Evolutionary conservation across 2,797 vertebrate species (phyloP).

Genomic region (Pangasius krempfi): DNA sequence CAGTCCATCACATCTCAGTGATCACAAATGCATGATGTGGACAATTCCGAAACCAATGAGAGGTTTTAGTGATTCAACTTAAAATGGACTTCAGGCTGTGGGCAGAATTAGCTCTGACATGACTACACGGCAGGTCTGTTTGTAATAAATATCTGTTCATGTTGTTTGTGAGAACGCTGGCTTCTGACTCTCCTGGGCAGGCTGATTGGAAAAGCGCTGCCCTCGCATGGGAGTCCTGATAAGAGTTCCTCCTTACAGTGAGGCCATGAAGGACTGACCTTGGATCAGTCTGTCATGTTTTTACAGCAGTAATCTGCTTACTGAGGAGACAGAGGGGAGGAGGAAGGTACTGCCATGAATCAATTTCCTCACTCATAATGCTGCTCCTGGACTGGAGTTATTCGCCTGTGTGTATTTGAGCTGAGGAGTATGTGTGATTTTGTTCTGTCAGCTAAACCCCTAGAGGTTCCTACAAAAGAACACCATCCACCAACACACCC

Average conservation of each 20-base stretch:
- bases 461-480: not conserved
- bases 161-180: not conserved
- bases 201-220: slow-evolving; percentile 44
- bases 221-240: slow-evolving; percentile 65
- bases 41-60: not conserved
- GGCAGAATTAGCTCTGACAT: not conserved
- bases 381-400: not conserved
- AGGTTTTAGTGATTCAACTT: not conserved
- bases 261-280: slow-evolving; percentile 60
- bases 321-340: slow-evolving; percentile 58
- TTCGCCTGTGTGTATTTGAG: not conserved
- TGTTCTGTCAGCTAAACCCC: not conserved
- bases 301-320: slow-evolving; percentile 71
- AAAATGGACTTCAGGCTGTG: not conserved
- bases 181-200: slow-evolving; percentile 43
- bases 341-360: slow-evolving; percentile 43
- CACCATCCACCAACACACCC: not conserved
- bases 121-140: not conserved
- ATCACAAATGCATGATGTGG: slow-evolving; percentile 8
- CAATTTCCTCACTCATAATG: not conserved
- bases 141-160: slow-evolving; percentile 29
- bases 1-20: not conserved
- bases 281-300: slow-evolving; percentile 56
- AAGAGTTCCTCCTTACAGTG: slow-evolving; percentile 59
- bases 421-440: not conserved